Evolutionary conservation across 2,113 vertebrate species (phyloP).

Genomic region (Nestor notabilis): DNA sequence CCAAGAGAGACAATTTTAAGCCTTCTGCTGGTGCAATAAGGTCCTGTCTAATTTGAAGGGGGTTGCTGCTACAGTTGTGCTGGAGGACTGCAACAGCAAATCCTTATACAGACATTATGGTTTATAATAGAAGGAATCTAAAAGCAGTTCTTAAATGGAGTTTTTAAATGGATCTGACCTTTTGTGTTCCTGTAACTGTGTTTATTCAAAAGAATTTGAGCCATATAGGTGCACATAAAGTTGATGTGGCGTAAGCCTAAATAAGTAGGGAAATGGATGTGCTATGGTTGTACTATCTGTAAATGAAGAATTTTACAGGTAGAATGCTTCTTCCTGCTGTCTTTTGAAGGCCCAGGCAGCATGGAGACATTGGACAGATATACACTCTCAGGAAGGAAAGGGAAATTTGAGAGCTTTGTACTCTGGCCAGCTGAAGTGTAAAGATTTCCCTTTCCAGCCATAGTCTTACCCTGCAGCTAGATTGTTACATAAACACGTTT

Average conservation of each 20-base stretch:
- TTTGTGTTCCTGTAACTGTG: neutral
- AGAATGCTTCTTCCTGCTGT: neutral
- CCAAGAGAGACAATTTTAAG: neutral
- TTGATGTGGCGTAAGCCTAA: neutral
- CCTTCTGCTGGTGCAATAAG: neutral
- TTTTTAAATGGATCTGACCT: neutral
- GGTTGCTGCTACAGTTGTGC: neutral
- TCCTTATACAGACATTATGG: neutral
- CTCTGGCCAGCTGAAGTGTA: neutral
- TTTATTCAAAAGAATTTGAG: neutral
- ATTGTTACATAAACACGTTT: neutral
- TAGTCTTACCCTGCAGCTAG: neutral
- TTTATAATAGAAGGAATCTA: neutral
- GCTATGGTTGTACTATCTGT: neutral
- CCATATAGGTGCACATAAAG: neutral
- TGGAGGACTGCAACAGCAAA: neutral
- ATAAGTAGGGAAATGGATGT: neutral
- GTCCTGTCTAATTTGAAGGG: neutral
- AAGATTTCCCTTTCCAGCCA: neutral
- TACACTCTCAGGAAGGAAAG: neutral
- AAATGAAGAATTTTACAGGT: neutral
- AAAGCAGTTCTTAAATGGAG: neutral
- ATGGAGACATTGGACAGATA: neutral
- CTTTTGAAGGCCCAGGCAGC: neutral
- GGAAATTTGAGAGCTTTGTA: neutral